These are phyloP conservation scores for Napeogenes inachia DNA, from an alignment of 2,888 invertebrate genomes.

Conservation along the genomic window DNA sequence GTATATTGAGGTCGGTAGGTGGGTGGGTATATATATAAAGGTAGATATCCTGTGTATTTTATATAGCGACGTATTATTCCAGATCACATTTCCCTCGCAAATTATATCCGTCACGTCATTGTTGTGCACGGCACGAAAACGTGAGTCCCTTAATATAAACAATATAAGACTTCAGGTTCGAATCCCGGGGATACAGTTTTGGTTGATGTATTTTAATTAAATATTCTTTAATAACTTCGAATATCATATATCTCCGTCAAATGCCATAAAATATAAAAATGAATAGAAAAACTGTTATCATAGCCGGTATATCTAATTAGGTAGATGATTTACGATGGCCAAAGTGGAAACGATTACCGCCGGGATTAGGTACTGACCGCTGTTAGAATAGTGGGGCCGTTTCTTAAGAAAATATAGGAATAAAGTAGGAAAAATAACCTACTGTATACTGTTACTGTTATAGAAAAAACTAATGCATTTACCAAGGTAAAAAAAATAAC, in stretches of 20 bases:
- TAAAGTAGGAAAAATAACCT: neutral
- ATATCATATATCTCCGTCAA: slow-evolving; percentile 17
- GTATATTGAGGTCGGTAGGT: no score
- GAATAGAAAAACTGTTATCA: slow-evolving; percentile 35
- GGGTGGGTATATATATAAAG: no score
- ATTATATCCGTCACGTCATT: no score
- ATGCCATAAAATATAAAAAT: slow-evolving; percentile 21
- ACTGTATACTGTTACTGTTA: neutral
- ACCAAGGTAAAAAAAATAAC: no score
- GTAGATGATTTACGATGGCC: slow-evolving; percentile 52
- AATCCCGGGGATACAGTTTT: no score
- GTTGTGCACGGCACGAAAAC: no score
- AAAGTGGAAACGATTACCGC: slow-evolving; percentile 51
- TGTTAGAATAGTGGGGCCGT: slow-evolving; percentile 36
- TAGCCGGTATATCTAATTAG: slow-evolving; percentile 49
- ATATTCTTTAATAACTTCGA: neutral
- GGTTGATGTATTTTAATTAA: neutral
- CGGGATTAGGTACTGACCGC: slow-evolving; percentile 43
- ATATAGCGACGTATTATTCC: no score
- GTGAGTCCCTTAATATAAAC: no score
- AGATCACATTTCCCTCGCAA: no score
- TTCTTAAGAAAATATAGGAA: slow-evolving; percentile 6
- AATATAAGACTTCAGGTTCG: no score
- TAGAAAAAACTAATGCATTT: no score
- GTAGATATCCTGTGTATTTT: no score